Conservation (phyloP, 2,113 vertebrate species). For the Marmota monax region DNA sequence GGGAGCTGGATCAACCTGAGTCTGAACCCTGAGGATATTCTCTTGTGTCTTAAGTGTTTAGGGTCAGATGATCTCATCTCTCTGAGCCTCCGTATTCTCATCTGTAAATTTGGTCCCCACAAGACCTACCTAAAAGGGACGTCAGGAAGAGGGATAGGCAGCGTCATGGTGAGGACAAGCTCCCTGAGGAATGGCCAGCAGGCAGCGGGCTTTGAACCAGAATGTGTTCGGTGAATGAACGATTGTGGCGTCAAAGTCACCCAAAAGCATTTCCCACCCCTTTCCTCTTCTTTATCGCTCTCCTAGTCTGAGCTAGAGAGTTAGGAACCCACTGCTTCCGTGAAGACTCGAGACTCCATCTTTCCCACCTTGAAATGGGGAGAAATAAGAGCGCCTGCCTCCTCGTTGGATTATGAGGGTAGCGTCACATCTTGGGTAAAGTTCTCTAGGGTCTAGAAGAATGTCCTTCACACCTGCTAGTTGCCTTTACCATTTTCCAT, state of each 20-base stretch:
- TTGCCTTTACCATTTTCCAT: no score
- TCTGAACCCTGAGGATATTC: neutral
- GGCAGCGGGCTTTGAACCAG: no score
- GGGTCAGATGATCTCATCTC: neutral
- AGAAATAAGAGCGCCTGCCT: neutral
- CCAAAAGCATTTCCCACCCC: neutral
- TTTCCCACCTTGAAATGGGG: neutral
- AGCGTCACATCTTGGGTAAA: neutral
- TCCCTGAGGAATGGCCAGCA: neutral
- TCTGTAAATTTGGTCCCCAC: neutral
- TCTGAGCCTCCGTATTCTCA: neutral
- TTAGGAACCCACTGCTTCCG: neutral
- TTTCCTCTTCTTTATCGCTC: neutral
- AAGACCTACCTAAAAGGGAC: neutral
- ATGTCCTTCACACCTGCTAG: no score
- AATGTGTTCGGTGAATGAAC: neutral
- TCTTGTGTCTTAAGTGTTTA: neutral
- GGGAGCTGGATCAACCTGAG: neutral
- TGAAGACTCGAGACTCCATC: neutral
- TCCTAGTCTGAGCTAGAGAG: neutral
- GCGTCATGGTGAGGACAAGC: rapidly evolving
- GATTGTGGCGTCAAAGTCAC: neutral
- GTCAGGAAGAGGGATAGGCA: neutral
- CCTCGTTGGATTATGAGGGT: neutral
- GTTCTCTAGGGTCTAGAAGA: neutral